A percentile compares a stretch with the other conserved stretches of the same genome.
phyloP scores from a whole-genome alignment of 2,797 vertebrate species.

The Microhierax caerulescens region DNA sequence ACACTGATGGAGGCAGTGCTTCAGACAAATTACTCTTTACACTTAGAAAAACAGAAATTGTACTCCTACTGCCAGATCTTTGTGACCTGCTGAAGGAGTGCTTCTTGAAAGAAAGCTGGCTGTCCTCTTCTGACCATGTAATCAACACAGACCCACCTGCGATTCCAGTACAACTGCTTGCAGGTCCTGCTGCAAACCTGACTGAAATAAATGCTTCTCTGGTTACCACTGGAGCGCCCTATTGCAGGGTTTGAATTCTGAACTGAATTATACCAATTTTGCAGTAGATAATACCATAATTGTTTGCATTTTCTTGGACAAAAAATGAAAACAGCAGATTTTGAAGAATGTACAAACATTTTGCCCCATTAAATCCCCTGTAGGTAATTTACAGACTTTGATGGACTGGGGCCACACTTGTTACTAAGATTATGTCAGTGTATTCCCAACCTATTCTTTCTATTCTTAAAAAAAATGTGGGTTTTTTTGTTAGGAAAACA shows the following conservation, averaged over 20 bases:
- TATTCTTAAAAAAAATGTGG: not conserved
- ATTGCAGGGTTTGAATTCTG: not conserved
- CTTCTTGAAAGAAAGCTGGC: not conserved
- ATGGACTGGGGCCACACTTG: not conserved
- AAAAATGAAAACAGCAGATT: not conserved
- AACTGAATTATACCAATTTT: not conserved
- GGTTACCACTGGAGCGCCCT: not conserved
- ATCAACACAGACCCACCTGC: not conserved
- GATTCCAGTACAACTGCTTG: not conserved
- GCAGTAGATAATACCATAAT: not conserved
- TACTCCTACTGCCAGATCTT: not conserved
- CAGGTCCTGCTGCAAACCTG: not conserved
- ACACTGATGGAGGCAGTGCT: not conserved
- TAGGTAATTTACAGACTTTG: not conserved
- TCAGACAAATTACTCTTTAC: not conserved
- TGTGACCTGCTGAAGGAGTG: not conserved
- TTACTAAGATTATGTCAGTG: not conserved
- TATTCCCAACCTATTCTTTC: not conserved
- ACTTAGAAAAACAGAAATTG: not conserved
- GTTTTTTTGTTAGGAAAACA: not conserved
- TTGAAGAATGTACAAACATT: not conserved
- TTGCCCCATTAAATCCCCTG: not conserved
- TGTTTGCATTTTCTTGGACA: not conserved
- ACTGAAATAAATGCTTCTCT: not conserved
- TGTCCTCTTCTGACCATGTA: not conserved